phyloP scores from a whole-genome alignment of 2,797 vertebrate genomes.

The Tangara arthus region DNA sequence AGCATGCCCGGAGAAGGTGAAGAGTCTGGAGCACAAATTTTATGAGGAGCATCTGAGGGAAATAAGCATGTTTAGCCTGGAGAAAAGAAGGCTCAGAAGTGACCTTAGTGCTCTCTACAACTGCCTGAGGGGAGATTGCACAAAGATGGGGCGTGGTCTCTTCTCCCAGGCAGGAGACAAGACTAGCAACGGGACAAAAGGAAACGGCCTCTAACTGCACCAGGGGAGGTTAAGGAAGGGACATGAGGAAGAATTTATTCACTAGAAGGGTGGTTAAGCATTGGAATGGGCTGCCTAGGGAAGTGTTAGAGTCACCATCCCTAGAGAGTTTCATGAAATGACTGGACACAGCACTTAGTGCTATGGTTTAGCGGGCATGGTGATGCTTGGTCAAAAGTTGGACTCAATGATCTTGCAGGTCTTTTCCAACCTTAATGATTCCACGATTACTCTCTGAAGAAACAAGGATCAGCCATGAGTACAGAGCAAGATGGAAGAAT shows the following conservation, averaged over 20 bases:
- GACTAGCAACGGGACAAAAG: neutral
- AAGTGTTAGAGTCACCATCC: neutral
- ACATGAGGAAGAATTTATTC: neutral
- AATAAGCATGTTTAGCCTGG: rapidly evolving
- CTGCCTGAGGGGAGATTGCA: neutral
- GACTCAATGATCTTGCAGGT: neutral
- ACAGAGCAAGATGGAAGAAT: neutral
- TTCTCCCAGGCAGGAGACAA: neutral
- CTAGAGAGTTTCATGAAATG: neutral
- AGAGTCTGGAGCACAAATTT: neutral
- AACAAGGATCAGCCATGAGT: neutral
- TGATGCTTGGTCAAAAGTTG: neutral
- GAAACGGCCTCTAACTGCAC: neutral
- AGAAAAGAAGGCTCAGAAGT: neutral
- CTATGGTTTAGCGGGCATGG: neutral
- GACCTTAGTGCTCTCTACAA: neutral
- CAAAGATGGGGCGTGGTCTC: neutral
- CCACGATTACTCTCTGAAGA: neutral
- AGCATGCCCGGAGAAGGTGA: neutral
- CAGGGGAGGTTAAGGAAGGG: neutral
- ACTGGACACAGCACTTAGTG: neutral
- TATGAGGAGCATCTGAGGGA: neutral
- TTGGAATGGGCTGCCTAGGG: neutral
- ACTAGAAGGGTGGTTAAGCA: neutral
- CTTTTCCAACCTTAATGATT: neutral